Base-by-base conservation (phyloP, 2,113 vertebrate genomes). In the Potamarius usumacintae region DNA sequence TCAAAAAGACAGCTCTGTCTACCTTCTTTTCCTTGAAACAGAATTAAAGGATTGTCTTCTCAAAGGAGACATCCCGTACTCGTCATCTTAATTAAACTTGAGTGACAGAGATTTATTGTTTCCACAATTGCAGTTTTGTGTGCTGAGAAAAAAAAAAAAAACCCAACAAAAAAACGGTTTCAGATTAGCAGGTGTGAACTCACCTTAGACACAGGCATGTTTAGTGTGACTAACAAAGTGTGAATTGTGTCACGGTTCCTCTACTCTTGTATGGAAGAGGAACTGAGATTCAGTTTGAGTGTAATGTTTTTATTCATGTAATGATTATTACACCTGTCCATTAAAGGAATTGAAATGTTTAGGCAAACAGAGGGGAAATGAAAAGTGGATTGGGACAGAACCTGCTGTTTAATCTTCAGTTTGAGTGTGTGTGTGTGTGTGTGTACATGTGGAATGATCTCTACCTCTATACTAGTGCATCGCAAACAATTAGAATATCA, bases 361-460 rank as follows among this genome's bases (percentile, higher is more conserved):
- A 80, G 74, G 42, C 50, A 63, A 86, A 78, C 74, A 79, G 60
- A 86, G 48, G 52, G 85, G 85, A 86, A 86, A 55, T 86, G 85
- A 79, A 86, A 86, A 50, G 62, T 67, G 76, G 60, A 55, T 69
- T 50, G 9, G 25, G 42, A 30, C 55, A 30, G 84, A 79, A 53
- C 25, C 7, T 65, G 34, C 52, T 65, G 48, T 55, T 65, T 65
- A 14, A 60, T 34, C n/a, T 63, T 53, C 57, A 62, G 34, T 77
- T 1, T 85, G 84, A 4, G 15, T 52, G 48, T 25, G 72, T 25
- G 20, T 52, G 48, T 77, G 48, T 77, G 74, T 53, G 22, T 53
- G 74, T 78, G 74, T 78, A 22, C n/a, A 50, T 78, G 76, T 78
- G 50, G 34, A 30, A 76, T 48, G 17, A 50, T 50, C 72, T 50